Base-by-base conservation (phyloP, 2,113 vertebrate species). In the Camelus bactrianus region DNA sequence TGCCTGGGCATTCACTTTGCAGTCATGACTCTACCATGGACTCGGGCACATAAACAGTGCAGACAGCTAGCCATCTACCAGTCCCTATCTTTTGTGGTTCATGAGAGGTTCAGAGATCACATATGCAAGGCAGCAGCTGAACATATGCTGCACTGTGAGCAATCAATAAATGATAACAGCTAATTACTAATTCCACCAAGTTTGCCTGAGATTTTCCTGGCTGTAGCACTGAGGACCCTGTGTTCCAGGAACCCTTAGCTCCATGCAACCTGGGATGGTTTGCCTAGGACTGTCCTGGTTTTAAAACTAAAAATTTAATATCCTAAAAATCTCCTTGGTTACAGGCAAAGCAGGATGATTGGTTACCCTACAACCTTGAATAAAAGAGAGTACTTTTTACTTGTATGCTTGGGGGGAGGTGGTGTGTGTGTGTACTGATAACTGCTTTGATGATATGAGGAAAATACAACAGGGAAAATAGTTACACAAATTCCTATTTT, bases 381-480 rank as follows among this genome's bases (percentile, higher is more conserved):
- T 90, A 48, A 75, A 54, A 86, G 52, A 22, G 17, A 77, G 22
- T 13, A 15, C 14, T 67, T 84, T 50, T 80, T 46, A 91, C 72
- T 67, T 88, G 14, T 35, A 2, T 13, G 4, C 14, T 60, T 20
- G 56, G 7, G 22, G n/a, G 16, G 8, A 35, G 35, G 35, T 35
- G 35, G 26, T 16, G 17, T 15, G 13, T 75, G 20, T 5, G 0
- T 50, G 28, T 64, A 92, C 24, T 67, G 54, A 56, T 48, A 46
- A 32, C 11, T 48, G 24, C 11, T 89, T 94, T 90, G 38, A 12
- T 42, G 89, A 42, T 35, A 52, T 4, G 6, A 65, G 81, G 76
- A 56, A 73, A 86, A 73, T 58, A 22, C 22, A 83, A 64, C 64
- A 56, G 6, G 76, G 28, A 89, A 86, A 75, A 93, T 77, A 65